These are phyloP conservation scores for Corythoichthys haematopterus DNA, from an alignment of 2,113 vertebrate species.

Conservation along the genomic window DNA sequence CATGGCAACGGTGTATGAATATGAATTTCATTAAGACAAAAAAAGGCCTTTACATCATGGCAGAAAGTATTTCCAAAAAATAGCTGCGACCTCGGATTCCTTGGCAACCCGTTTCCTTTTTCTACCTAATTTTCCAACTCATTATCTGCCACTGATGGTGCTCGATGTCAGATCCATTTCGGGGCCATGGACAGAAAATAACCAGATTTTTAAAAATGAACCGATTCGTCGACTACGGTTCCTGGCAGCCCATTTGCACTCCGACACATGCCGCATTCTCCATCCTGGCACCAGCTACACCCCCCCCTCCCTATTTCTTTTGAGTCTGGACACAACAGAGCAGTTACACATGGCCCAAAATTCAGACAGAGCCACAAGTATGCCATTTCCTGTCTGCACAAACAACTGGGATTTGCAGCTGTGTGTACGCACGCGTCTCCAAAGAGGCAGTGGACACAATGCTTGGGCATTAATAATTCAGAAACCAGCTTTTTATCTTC, in stretches of 20 bases:
- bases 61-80: background rate
- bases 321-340: slow-evolving; percentile 54
- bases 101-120: background rate
- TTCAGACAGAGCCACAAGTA: slow-evolving; percentile 55
- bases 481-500: slow-evolving; percentile 64
- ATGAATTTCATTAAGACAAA: background rate
- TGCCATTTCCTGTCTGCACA: slow-evolving; percentile 57
- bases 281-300: slow-evolving; percentile 53
- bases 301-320: slow-evolving; percentile 43
- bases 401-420: slow-evolving; percentile 62
- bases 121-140: background rate
- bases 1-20: background rate
- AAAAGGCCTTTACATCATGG: background rate
- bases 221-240: no score
- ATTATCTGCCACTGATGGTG: no score
- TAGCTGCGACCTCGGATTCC: background rate
- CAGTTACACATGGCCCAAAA: slow-evolving; percentile 56
- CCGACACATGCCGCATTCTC: slow-evolving; percentile 14
- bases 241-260: background rate
- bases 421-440: slow-evolving; percentile 37
- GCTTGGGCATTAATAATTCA: slow-evolving; percentile 67
- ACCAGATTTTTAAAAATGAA: no score
- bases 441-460: slow-evolving; percentile 54
- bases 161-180: no score
- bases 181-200: no score